These are phyloP conservation scores for Ceratothoa steindachneri DNA, from an alignment of 2,888 invertebrate genomes.

Conservation along the genomic window DNA sequence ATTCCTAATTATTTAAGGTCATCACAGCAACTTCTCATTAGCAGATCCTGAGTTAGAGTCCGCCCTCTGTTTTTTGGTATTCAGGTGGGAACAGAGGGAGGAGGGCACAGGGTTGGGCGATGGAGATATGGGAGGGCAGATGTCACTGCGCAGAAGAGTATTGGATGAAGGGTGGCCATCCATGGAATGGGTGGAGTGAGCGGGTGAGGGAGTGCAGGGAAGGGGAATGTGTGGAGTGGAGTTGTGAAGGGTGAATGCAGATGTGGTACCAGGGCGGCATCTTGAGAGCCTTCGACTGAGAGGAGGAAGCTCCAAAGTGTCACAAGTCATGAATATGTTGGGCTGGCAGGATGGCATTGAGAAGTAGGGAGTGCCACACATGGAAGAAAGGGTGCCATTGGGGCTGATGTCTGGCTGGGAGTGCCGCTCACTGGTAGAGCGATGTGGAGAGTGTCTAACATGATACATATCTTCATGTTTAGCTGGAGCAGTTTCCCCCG, in stretches of 20 bases:
- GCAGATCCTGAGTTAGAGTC: conserved; percentile 20
- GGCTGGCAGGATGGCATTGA: neutral
- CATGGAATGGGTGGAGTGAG: conserved; percentile 7
- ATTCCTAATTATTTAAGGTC: conserved; percentile 15
- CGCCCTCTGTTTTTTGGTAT: conserved; percentile 16
- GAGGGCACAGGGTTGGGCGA: conserved; percentile 4
- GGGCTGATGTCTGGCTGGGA: conserved; percentile 7
- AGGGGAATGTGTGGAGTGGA: conserved; percentile 2
- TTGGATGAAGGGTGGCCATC: neutral
- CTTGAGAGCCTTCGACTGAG: neutral
- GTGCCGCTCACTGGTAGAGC: neutral
- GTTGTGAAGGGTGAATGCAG: neutral
- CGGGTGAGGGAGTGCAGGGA: neutral
- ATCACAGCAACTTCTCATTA: conserved; percentile 40
- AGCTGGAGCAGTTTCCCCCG: neutral
- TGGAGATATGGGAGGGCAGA: neutral
- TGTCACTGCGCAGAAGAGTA: too few relatives aligned
- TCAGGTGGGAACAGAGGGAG: neutral
- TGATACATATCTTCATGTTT: neutral
- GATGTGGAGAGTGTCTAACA: neutral
- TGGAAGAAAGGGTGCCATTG: neutral
- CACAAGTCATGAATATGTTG: neutral
- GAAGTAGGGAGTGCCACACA: neutral
- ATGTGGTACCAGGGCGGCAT: neutral
- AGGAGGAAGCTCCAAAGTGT: neutral